Conservation (phyloP, 2,888 invertebrate genomes). For the Cryptophagus acutangulus region DNA sequence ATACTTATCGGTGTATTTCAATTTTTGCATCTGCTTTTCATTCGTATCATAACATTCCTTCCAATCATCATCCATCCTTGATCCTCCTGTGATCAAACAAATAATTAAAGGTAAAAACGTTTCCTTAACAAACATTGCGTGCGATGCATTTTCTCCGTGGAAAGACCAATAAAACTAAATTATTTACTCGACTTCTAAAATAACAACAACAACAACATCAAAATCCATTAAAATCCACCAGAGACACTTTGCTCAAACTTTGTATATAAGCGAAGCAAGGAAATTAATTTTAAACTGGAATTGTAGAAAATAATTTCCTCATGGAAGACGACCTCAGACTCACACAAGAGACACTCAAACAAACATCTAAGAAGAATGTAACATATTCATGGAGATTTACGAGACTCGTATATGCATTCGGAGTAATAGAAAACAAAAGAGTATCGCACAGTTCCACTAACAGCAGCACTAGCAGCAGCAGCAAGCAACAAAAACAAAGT, state of each 20-base stretch:
- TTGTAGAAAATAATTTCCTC: no score
- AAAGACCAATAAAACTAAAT: conserved; percentile 5
- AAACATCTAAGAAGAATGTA: not conserved
- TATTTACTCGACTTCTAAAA: no score
- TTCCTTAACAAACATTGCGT: not conserved
- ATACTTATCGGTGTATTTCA: not conserved
- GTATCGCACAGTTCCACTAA: not conserved
- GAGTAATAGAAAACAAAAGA: conserved; percentile 5
- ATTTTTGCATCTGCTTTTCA: not conserved
- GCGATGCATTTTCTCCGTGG: conserved; percentile 2
- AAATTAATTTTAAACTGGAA: no score
- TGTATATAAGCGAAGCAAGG: no score
- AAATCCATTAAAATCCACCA: conserved; percentile 3
- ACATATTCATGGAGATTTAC: conserved; percentile 3
- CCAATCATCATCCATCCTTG: no score
- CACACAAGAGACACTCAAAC: not conserved
- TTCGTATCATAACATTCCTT: no score
- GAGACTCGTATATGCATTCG: conserved; percentile 4
- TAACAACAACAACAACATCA: conserved; percentile 3
- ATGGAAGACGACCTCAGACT: not conserved
- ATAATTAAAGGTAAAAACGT: not conserved
- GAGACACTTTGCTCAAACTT: no score
- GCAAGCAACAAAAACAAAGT: conserved; percentile 6
- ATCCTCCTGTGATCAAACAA: not conserved
- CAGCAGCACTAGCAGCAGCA: not conserved